A percentile compares a stretch with the other conserved stretches of the same genome.
phyloP scores from a whole-genome alignment of 2,113 vertebrate species.

The Heterotilapia buettikoferi region DNA sequence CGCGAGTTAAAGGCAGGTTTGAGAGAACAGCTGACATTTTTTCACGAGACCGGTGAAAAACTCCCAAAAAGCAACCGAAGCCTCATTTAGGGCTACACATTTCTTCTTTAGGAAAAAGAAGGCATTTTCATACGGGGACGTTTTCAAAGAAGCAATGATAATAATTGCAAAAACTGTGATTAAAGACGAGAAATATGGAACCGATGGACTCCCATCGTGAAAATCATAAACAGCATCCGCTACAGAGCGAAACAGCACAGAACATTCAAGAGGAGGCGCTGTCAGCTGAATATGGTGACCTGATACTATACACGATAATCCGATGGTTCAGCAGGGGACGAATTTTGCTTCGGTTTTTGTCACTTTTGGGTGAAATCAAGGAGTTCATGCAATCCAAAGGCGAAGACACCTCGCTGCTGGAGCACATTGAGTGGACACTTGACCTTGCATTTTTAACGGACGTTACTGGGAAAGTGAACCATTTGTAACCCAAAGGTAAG shows the following conservation, averaged over 20 bases:
- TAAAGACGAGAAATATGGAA: background rate
- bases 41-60: background rate
- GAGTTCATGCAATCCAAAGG: background rate
- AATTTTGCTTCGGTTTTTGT: background rate
- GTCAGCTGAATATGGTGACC: background rate
- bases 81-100: background rate
- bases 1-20: background rate
- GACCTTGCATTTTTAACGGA: background rate
- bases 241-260: background rate
- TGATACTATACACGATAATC: background rate
- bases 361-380: background rate
- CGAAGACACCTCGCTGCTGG: too few species aligned
- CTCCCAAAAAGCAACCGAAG: background rate
- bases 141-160: background rate
- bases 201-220: background rate
- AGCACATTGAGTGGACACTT: background rate
- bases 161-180: background rate
- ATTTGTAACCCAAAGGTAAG: background rate
- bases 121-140: background rate
- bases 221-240: background rate
- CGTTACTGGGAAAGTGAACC: background rate
- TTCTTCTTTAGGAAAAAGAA: background rate
- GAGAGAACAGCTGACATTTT: background rate
- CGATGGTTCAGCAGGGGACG: background rate
- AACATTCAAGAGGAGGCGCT: background rate